Base-by-base conservation (phyloP, 2,888 invertebrate genomes). In the Xanthorhoe designata region DNA sequence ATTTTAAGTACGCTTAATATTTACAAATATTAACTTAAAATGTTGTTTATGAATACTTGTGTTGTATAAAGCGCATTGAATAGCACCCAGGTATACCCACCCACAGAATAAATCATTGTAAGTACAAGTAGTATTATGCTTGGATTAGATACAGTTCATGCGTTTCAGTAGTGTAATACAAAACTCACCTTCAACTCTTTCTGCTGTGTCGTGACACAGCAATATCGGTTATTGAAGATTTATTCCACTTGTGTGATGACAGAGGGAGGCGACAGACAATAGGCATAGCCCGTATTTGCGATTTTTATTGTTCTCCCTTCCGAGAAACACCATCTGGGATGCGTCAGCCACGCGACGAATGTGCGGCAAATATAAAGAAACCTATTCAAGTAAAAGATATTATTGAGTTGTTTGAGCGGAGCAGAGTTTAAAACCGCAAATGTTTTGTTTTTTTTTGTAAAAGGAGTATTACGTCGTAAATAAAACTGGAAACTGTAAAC, bases 251-350 rank as follows among this genome's bases (percentile, higher is more conserved):
- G 73, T 75, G 74, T 64, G 58, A 66, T 68, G 72, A 53, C 61
- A 64, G 56, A 64, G 68, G 63, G 70, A 66, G 51, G 52, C 45
- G 61, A 64, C 63, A 75, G 69, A 83, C 77, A 81, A 78, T 78
- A 71, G 70, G 61, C 70, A 61, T 63, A 57, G 68, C 59, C 60
- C 68, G 71, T 70, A 75, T 78, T 75, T 75, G 68, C 71, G 69
- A 75, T 78, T 84, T 80, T 81, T 78, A 80, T 81, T 80, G 78
- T 79, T 72, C 72, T 72, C 74, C 64, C 53, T 78, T 78, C 78
- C 69, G 67, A 76, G 77, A 79, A 84, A 58, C 47, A 67, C 66
- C 64, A 60, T 69, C 65, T 60, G 56, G 67, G 61, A 62, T 77
- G 69, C 72, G 77, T 75, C 76, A 75, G 68, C 59, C 69, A 69